Evolutionary conservation across 2,113 vertebrate genomes (phyloP).

Genomic region (Microcebus murinus): DNA sequence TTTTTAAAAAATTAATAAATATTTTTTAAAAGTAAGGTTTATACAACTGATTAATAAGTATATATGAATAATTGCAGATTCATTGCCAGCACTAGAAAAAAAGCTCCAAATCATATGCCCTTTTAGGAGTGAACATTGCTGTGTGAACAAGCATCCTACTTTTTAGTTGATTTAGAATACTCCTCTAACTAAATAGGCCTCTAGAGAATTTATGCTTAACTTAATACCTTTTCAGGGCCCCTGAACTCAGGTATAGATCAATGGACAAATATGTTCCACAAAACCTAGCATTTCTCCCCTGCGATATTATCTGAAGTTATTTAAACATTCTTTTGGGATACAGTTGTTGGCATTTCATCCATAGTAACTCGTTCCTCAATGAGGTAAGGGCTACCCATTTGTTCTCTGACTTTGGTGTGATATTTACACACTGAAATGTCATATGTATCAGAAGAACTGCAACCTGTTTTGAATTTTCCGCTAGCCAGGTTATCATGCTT

Average conservation of each 20-base stretch:
- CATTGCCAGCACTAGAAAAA: neutral
- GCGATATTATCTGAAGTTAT: conserved; percentile 15
- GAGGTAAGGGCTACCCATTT: conserved; percentile 6
- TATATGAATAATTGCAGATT: neutral
- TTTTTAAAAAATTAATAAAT: neutral
- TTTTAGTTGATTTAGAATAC: conserved; percentile 23
- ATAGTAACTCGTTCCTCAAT: neutral
- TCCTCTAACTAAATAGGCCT: neutral
- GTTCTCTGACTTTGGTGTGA: conserved; percentile 35
- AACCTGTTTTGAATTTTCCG: conserved; percentile 47
- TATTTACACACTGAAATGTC: conserved; percentile 74
- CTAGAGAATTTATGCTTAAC: neutral
- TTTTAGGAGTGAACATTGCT: neutral
- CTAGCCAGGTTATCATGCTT: conserved; percentile 21
- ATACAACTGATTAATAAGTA: neutral
- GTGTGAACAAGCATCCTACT: neutral
- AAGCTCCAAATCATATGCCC: neutral
- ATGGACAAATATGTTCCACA: conserved; percentile 35
- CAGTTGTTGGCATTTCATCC: conserved; percentile 58
- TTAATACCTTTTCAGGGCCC: neutral
- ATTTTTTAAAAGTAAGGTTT: neutral
- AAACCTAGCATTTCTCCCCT: conserved; percentile 46
- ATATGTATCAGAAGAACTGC: conserved; percentile 30
- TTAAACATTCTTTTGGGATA: conserved; percentile 35
- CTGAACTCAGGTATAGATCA: conserved; percentile 45